A percentile compares a stretch with the other conserved stretches of the same genome.
These are phyloP conservation scores for Mobula hypostoma DNA, from an alignment of 2,113 vertebrate species.

Conservation along the genomic window DNA sequence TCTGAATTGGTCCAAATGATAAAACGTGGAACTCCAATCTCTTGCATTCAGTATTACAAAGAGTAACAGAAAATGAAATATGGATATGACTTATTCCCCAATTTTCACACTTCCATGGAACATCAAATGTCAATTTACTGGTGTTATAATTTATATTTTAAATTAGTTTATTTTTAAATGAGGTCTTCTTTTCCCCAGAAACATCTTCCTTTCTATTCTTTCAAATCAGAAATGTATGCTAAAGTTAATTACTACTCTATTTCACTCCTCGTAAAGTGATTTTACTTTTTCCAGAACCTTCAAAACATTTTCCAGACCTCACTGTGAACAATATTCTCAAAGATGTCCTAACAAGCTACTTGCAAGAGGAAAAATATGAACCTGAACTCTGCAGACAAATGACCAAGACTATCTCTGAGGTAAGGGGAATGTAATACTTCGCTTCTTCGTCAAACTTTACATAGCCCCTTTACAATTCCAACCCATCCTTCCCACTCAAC, in stretches of 20 bases:
- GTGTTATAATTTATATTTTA: background rate
- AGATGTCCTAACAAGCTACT: conserved; percentile 67
- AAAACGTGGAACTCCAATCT: background rate
- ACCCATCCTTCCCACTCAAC: background rate
- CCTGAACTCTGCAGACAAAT: conserved; percentile 67
- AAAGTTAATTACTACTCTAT: background rate
- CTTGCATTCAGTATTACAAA: background rate
- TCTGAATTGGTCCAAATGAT: background rate
- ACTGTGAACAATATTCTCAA: conserved; percentile 67
- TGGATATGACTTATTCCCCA: background rate
- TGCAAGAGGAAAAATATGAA: conserved; percentile 73
- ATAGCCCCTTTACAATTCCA: background rate
- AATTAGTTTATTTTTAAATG: no score
- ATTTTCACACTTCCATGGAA: background rate
- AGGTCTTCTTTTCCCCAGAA: background rate
- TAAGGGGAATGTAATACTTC: conserved; percentile 43
- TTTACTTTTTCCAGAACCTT: conserved; percentile 55
- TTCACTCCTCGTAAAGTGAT: background rate
- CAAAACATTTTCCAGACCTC: conserved; percentile 58
- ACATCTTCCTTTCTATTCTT: background rate
- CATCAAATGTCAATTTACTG: background rate
- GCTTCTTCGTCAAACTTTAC: background rate
- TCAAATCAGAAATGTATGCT: background rate
- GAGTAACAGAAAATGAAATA: background rate
- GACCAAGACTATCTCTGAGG: conserved; percentile 76